Base-by-base conservation (phyloP, 64 coral and sea anemone genomes). In the Montipora sp. region DNA sequence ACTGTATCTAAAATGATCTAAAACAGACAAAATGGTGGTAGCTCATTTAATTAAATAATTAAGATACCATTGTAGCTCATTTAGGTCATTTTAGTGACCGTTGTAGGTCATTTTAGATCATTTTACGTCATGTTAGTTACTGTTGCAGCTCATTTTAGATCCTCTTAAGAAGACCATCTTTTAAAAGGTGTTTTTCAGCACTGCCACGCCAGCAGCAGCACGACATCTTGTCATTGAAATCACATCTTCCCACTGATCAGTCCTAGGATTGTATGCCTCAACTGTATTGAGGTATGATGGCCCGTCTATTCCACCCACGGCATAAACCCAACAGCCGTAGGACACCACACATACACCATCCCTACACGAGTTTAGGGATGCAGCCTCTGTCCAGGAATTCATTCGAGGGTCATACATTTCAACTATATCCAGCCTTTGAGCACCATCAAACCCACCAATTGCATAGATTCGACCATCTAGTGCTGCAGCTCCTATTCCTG, bases 331-430 rank as follows among this genome's bases (percentile, higher is more conserved):
- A 70, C 98, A 96, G 49, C 98, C 98, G 84, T 99, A 99, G 1
- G 95, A 90, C 51, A 92, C 89, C 8, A 99, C 89, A 89, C 98
- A 99, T 36, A 99, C 98, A 21, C 98, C 98, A 94, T 99, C 98
- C 23, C 98, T 83, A 87, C 98, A 99, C 36, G 98, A 99, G 83
- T 99, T 96, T 59, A 99, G 75, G 21, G 94, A 82, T 65, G 95
- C 88, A 15, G 94, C 98, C 77, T 99, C 94, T 36, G 21, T 91
- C 98, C 98, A 99, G 23, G 75, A 87, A 70, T 96, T 99, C 92
- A 94, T 99, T 58, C 98, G 98, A 15, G 94, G 91, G 48, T 99
- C 98, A 92, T 90, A 99, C 98, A 99, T 99, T 61, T 99, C 98
- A 18, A 99, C 98, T 75, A 92, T 87, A 76, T 95, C 95, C 74